Evolutionary conservation across 2,888 invertebrate species (phyloP).

Genomic region (Zeuzera pyrina): DNA sequence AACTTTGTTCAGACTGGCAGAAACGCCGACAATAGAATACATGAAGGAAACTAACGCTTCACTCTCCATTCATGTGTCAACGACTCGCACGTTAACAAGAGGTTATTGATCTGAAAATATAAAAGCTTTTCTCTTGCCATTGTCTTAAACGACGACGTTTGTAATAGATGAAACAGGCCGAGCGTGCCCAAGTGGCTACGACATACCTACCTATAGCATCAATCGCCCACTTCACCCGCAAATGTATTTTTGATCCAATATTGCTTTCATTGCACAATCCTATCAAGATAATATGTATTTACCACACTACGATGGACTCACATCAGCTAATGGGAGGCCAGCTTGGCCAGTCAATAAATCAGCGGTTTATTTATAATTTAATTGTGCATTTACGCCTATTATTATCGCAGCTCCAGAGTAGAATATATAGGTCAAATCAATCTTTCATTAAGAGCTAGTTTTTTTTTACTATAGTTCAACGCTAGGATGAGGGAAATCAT

Average conservation of each 20-base stretch:
- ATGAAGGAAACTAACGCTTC: constrained; percentile 39
- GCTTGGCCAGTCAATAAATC: too few relatives aligned
- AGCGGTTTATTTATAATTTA: too few relatives aligned
- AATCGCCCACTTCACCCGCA: constrained; percentile 17
- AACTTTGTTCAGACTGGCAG: too few relatives aligned
- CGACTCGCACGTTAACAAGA: constrained; percentile 41
- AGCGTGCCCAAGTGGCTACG: constrained; percentile 60
- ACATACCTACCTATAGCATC: background rate
- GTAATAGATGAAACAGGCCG: constrained; percentile 24
- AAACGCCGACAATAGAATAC: constrained; percentile 34
- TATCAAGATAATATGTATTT: too few relatives aligned
- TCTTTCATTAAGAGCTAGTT: too few relatives aligned
- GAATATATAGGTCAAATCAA: too few relatives aligned
- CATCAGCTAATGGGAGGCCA: too few relatives aligned
- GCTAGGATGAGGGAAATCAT: too few relatives aligned
- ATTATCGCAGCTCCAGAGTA: too few relatives aligned
- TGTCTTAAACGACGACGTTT: constrained; percentile 44
- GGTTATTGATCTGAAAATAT: constrained; percentile 57
- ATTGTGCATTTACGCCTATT: too few relatives aligned
- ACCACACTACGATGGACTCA: too few relatives aligned
- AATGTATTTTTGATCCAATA: constrained; percentile 40
- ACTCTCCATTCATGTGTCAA: constrained; percentile 49
- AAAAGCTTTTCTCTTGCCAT: constrained; percentile 48
- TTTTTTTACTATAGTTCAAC: too few relatives aligned
- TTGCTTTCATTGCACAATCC: constrained; percentile 41